Conservation (phyloP, 2,113 vertebrate species). For the Gobio gobio region DNA sequence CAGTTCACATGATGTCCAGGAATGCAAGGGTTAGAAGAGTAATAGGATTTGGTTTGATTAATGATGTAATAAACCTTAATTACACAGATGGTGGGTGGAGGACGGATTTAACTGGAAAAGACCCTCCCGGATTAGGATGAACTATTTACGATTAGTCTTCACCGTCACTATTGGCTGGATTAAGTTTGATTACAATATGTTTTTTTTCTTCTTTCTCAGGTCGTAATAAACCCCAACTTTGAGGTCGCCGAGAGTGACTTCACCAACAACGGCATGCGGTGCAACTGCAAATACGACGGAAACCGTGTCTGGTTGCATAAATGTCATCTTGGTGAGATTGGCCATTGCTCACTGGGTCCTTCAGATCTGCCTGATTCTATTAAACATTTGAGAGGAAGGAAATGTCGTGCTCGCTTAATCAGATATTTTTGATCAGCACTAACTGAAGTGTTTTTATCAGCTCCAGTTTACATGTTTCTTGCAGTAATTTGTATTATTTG, state of each 20-base stretch:
- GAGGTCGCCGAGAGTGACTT: slow-evolving; percentile 97
- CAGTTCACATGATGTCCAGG: background rate
- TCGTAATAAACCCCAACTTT: slow-evolving; percentile 92
- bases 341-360: background rate
- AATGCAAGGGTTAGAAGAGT: background rate
- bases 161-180: background rate
- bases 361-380: background rate
- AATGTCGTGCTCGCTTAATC: background rate
- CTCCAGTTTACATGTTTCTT: background rate
- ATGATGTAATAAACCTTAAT: slow-evolving; percentile 24
- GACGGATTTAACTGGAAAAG: background rate
- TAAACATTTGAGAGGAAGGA: background rate
- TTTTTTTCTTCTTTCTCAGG: slow-evolving; percentile 67
- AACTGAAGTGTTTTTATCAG: background rate
- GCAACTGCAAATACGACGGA: slow-evolving; percentile 96
- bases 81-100: background rate
- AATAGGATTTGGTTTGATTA: slow-evolving; percentile 43
- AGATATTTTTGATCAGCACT: background rate
- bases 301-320: slow-evolving; percentile 95
- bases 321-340: slow-evolving; percentile 87
- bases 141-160: background rate
- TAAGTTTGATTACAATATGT: background rate
- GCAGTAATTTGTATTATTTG: background rate
- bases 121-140: background rate
- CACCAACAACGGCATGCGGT: slow-evolving; percentile 97